These are phyloP conservation scores for Mellivora capensis DNA, from an alignment of 2,113 vertebrate genomes.

Conservation along the genomic window DNA sequence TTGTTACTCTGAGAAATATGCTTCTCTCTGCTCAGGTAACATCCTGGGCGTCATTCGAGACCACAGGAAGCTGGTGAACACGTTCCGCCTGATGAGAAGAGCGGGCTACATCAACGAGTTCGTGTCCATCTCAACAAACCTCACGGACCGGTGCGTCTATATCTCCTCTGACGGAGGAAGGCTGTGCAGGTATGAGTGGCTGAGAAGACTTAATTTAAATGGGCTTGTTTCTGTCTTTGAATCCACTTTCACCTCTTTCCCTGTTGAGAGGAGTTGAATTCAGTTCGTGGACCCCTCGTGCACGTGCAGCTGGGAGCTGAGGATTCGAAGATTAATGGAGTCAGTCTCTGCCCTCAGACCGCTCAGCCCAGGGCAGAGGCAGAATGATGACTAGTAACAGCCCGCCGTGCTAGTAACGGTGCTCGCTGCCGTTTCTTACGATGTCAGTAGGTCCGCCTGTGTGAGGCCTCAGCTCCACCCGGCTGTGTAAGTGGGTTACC, in stretches of 20 bases:
- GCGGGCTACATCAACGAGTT: constrained; percentile 98
- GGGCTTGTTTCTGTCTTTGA: not conserved
- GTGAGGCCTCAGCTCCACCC: not conserved
- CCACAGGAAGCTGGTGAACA: constrained; percentile 93
- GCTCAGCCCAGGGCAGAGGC: not conserved
- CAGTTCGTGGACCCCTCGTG: not conserved
- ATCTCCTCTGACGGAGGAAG: constrained; percentile 98
- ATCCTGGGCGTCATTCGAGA: constrained; percentile 97
- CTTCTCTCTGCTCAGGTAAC: constrained; percentile 86
- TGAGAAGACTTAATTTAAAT: not conserved
- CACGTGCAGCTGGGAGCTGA: not conserved
- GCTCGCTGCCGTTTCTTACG: not conserved
- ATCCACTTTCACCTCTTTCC: not conserved
- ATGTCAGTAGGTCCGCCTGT: not conserved
- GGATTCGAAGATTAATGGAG: not conserved
- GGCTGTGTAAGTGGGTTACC: not conserved
- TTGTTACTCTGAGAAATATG: not conserved
- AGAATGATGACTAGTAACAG: not conserved
- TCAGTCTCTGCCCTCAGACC: not conserved
- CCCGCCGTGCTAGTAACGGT: not conserved
- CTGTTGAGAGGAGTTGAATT: constrained; percentile 20
- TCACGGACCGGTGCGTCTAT: constrained; percentile 96
- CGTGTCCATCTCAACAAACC: constrained; percentile 98
- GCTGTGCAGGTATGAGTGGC: constrained; percentile 90
- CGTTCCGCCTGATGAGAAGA: constrained; percentile 95